Base-by-base conservation (phyloP, 1,140 invertebrate genomes). In the Plodia interpunctella region DNA sequence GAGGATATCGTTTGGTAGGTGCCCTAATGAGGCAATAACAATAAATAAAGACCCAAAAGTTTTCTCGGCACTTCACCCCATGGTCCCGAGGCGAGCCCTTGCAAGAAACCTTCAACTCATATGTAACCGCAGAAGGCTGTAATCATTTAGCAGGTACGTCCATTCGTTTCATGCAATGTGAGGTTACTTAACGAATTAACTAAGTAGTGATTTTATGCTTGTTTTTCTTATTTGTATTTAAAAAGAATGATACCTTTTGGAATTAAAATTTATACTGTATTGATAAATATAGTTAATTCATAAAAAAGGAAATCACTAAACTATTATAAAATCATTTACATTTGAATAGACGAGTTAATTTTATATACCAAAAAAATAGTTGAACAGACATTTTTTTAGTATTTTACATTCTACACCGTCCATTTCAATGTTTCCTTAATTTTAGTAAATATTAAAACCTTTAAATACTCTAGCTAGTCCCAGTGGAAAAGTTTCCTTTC, bases 31-130 rank as follows among this genome's bases (percentile, higher is more conserved):
- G 82, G 84, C 71, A 83, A 89, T 89, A 89, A 89, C 84, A 89
- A 89, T 89, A 89, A 89, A 89, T 89, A 89, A 87, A 78, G 87
- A 83, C 87, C 84, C 86, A 85, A 88, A 88, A 88, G 77, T 88
- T 88, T 84, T 80, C 80, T 85, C 79, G 73, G 79, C 73, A 75
- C 76, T 78, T 78, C 79, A 76, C 81, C 76, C 78, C 72, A 68
- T 64, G 70, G 76, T 73, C 70, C 63, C 62, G 70, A 25, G 32
- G 52, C 62, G 72, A 74, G 80, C 82, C 84, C 83, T 84, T 74
- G 72, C 75, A 81, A 87, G 83, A 72, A 80, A 76, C 79, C 72
- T 72, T 52, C 59, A 71, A 76, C 77, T 74, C 74, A 75, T 80
- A 80, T 74, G 76, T 76, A 83, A 66, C 76, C 74, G 73, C 65